Percentiles rank a stretch among this genome's conserved stretches.
phyloP scores from a whole-genome alignment of 1,140 invertebrate genomes.

The Cyclina sinensis region DNA sequence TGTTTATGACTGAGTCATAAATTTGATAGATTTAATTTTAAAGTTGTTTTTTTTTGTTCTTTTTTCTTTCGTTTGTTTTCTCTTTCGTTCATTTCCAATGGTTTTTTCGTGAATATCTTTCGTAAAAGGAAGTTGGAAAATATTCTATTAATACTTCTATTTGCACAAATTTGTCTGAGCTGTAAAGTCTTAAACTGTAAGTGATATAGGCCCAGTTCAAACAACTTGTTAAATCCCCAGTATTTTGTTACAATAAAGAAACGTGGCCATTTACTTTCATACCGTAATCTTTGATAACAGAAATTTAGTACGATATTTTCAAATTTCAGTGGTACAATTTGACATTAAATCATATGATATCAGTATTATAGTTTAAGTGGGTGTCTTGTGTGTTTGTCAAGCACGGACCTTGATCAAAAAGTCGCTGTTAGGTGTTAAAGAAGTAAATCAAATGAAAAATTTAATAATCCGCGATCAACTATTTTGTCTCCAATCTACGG shows the following conservation, averaged over 20 bases:
- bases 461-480: neutral
- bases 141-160: too few relatives aligned
- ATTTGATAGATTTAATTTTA: too few relatives aligned
- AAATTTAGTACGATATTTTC: neutral
- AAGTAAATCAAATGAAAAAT: conserved; percentile 10
- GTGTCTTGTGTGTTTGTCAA: neutral
- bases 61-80: too few relatives aligned
- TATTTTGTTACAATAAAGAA: neutral
- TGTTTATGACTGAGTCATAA: too few relatives aligned
- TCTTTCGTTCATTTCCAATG: too few relatives aligned
- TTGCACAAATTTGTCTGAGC: too few relatives aligned
- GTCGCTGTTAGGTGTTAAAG: neutral
- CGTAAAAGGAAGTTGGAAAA: too few relatives aligned
- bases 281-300: neutral
- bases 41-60: too few relatives aligned
- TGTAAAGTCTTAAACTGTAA: neutral
- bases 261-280: neutral
- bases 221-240: neutral
- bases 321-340: neutral
- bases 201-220: neutral
- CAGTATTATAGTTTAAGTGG: neutral
- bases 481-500: too few relatives aligned
- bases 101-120: too few relatives aligned
- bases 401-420: neutral
- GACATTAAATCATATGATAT: neutral